Evolutionary conservation across 2,113 vertebrate genomes (phyloP), one percentile per base, ranked within the genome.

Genomic region (Phoxinus phoxinus): DNA sequence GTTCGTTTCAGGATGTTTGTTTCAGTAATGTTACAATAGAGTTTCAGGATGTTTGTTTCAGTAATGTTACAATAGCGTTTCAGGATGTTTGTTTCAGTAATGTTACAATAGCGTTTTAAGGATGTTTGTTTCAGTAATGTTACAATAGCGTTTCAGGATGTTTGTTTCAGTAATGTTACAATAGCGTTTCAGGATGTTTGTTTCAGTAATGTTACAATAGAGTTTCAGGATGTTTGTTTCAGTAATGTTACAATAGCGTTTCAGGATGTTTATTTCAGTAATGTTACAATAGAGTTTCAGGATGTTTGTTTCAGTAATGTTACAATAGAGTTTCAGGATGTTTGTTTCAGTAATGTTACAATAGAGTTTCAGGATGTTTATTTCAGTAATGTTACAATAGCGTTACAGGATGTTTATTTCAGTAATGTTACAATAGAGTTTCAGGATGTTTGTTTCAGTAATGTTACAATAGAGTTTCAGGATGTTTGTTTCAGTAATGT

Each of bases 111-210:
- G 4, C 0, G 3, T n/a, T n/a, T n/a, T n/a, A n/a, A n/a, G n/a
- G n/a, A n/a, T n/a, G n/a, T n/a, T n/a, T n/a, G 23, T 61, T n/a
- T 61, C 58, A 61, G 23, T n/a, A 3, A 15, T 46, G 11, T 27
- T 65, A 30, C 25, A 65, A 12, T 10, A 30, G 27, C 1, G 6
- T 71, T 71, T 44, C 9, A 44, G 6, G 1, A n/a, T 21, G 23
- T 21, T n/a, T 59, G 23, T 32, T 69, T 69, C 1, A n/a, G 8
- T 3, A n/a, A 10, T n/a, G 56, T 59, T 59, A 1, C 23, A 71
- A 0, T 2, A 37, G 2, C 0, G 0, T 71, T 5, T 71, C 19
- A 23, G 8, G 0, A 35, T 2, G 19, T 7, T 21, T 25, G n/a
- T 61, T 25, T 61, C n/a, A 27, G 59, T 25, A 11, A 6, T 6